Evolutionary conservation across 2,797 vertebrate species (phyloP), one percentile per base, ranked within the genome.

Genomic region (Falco columbarius): DNA sequence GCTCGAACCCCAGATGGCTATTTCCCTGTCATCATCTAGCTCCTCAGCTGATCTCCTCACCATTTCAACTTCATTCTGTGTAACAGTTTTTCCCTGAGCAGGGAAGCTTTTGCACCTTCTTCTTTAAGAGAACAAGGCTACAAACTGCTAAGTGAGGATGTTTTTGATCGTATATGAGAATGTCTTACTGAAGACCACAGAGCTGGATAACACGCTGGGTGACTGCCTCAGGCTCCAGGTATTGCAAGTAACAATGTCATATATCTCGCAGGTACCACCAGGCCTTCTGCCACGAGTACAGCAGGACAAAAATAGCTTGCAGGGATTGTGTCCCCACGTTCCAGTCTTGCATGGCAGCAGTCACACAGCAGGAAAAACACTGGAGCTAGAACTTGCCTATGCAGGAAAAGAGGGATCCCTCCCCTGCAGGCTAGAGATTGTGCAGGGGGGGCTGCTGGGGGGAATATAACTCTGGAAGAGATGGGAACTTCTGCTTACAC

Each of bases 1-100:
- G 81, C 76, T 93, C 71, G 84, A 85, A 95, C 91, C 74, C 73
- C 90, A 89, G 89, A 94, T 85, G 86, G 91, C 84, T 91, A 38
- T 71, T 86, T 92, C 76, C 52, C 84, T 85, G 79, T 85, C 52
- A 71, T 34, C 83, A 80, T 22, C 74, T 55, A 87, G 77, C 72
- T 63, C 79, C 84, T 92, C 56, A 3, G 18, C 59, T 42, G 59
- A 84, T 63, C 63, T 56, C 70, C 70, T 58, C 74, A 52, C 74
- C 34, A 12, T 47, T 93, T 77, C 89, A 21, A 24, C 71, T 80
- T 42, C 54, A 24, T 65, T 66, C 59, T 55, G 55, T 18, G 5
- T 15, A 42, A 16, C 55, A 32, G 51, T 13, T 55, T 55, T 70
- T 55, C 47, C 56, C 56, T 7, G 63, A 58, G n/a, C 0, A 17